These are phyloP conservation scores for Elmis aenea DNA, from an alignment of 2,888 invertebrate species.

Conservation along the genomic window DNA sequence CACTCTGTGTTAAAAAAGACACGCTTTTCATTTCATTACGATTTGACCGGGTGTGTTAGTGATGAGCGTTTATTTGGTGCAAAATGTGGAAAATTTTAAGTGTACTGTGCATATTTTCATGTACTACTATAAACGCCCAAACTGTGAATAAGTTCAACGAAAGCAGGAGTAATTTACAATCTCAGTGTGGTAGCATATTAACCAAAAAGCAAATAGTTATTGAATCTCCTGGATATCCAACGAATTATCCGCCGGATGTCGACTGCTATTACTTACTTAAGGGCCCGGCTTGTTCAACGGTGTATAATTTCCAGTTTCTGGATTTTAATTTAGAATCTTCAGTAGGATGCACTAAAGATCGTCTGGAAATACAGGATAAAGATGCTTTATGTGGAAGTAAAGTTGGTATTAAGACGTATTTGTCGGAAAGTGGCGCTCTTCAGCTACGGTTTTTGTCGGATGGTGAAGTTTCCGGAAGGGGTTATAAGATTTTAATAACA, in stretches of 20 bases:
- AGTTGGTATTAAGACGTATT: slow-evolving; percentile 48
- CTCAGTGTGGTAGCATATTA: slow-evolving; percentile 43
- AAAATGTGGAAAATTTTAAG: slow-evolving; percentile 2
- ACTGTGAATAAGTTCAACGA: not conserved
- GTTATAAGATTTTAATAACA: slow-evolving; percentile 52
- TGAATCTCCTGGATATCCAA: slow-evolving; percentile 52
- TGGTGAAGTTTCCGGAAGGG: slow-evolving; percentile 34
- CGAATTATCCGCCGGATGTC: slow-evolving; percentile 44
- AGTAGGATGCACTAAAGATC: slow-evolving; percentile 49
- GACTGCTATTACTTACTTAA: slow-evolving; percentile 51
- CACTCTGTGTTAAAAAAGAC: no score
- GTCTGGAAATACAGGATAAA: slow-evolving; percentile 48
- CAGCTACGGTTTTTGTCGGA: slow-evolving; percentile 48
- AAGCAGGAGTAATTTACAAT: not conserved
- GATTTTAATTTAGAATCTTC: slow-evolving; percentile 52
- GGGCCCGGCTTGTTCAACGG: slow-evolving; percentile 48
- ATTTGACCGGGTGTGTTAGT: no score
- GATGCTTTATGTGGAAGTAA: slow-evolving; percentile 51
- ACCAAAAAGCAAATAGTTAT: slow-evolving; percentile 48
- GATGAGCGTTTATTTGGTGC: no score
- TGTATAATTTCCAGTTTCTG: slow-evolving; percentile 53
- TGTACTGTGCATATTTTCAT: not conserved
- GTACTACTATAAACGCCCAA: no score
- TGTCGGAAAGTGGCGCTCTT: slow-evolving; percentile 47
- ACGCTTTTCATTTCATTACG: no score